Base-by-base conservation (phyloP, 2,113 vertebrate genomes). In the Todiramphus saurophagus region DNA sequence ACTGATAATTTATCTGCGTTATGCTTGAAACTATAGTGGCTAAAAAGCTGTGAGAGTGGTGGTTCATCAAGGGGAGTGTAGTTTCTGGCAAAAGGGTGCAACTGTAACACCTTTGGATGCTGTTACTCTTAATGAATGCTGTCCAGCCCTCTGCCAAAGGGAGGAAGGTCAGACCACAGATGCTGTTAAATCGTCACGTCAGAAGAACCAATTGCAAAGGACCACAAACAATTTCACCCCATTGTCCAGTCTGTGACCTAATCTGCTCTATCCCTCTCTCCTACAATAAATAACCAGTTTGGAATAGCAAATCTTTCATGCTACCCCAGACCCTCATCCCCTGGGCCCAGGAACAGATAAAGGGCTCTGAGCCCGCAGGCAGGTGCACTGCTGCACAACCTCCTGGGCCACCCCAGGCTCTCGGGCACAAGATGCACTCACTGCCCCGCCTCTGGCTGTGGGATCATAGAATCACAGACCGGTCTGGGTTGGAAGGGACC, bases 131-230 rank as follows among this genome's bases (percentile, higher is more conserved):
- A 28, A 4, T 11, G 25, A 74, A 48, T 14, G 12, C 44, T 9
- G 19, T 9, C 2, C 0, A 82, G 44, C 17, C 25, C 46, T 58
- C 53, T 16, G 59, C 11, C 19, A 17, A 58, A 39, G 5, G 30
- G 9, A 62, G 5, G 21, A 41, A 56, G 50, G 28, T 55, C n/a
- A 69, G 24, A 50, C 7, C 17, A 23, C 48, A 48, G 10, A 39
- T 0, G 0, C 17, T 21, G 23, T 31, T 23, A 35, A 59, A 41
- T n/a, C 1, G 1, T 41, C 62, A 41, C 0, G 0, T 64, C 31
- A 43, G 50, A 51, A 93, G 55, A 85, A 21, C 17, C 15, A 33
- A 5, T 11, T 10, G 3, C 18, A 14, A 63, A 83, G 27, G n/a
- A 87, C 44, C 21, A 39, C 16, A 19, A 17, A 39, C 17, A 24